Percentiles rank a stretch among this genome's conserved stretches.
phyloP scores from a whole-genome alignment of 2,113 vertebrate genomes.

The Litocranius walleri region DNA sequence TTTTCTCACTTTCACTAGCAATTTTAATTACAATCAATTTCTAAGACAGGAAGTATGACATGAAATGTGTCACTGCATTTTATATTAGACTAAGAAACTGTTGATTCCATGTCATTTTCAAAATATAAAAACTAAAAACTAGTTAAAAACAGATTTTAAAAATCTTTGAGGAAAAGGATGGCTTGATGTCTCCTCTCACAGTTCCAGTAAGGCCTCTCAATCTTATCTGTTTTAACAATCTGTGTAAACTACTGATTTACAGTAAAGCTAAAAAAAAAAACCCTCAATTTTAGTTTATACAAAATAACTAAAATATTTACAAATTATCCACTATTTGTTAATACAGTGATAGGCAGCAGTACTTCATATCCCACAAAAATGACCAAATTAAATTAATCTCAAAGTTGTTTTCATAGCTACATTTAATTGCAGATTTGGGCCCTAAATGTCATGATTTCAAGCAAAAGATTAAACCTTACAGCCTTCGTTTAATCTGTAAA shows the following conservation, averaged over 20 bases:
- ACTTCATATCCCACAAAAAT: conserved; percentile 37
- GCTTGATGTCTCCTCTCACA: not conserved
- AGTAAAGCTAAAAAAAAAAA: not conserved
- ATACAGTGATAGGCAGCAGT: not conserved
- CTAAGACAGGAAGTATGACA: not conserved
- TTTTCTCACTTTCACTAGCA: not conserved
- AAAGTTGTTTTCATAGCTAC: conserved; percentile 36
- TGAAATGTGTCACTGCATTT: not conserved
- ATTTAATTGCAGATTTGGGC: conserved; percentile 1
- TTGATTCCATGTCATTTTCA: not conserved
- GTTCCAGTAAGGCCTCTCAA: not conserved
- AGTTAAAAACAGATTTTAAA: not conserved
- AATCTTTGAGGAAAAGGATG: not conserved
- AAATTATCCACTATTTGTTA: conserved; percentile 4
- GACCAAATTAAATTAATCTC: conserved; percentile 33
- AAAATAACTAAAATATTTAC: conserved; percentile 38
- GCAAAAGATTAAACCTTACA: conserved; percentile 15
- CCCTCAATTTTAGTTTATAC: not conserved
- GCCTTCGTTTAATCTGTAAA: not conserved
- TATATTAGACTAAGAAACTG: not conserved
- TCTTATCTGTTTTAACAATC: not conserved
- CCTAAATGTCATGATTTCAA: conserved; percentile 24
- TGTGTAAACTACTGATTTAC: not conserved
- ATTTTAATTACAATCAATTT: conserved; percentile 26
- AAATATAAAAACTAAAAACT: not conserved